Evolutionary conservation across 2,888 invertebrate genomes (phyloP).

Genomic region (Philopedon plagiatum): DNA sequence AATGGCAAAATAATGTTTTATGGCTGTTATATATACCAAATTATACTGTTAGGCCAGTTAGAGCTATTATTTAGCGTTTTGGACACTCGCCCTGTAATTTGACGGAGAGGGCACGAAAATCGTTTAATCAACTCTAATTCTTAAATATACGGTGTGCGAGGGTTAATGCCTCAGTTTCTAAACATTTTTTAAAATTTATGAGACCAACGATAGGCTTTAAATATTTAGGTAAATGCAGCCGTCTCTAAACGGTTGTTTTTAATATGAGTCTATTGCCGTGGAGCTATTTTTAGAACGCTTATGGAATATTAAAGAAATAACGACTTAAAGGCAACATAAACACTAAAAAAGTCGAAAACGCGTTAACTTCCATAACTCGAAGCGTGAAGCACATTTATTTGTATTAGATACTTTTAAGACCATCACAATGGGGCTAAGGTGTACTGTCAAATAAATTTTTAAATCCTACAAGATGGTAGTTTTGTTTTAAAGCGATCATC

Average conservation of each 20-base stretch:
- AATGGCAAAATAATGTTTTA: conserved; percentile 52
- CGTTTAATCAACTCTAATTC: conserved; percentile 48
- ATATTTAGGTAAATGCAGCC: conserved; percentile 16
- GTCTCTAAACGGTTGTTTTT: conserved; percentile 1
- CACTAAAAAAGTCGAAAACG: too few relatives aligned
- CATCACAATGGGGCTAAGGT: too few relatives aligned
- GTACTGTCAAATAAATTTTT: too few relatives aligned
- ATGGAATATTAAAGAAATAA: not conserved
- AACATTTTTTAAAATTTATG: conserved; percentile 46
- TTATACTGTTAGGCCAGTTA: conserved; percentile 45
- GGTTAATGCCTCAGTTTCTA: conserved; percentile 35
- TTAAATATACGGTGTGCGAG: conserved; percentile 44
- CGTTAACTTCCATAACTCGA: too few relatives aligned
- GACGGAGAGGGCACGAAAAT: conserved; percentile 45
- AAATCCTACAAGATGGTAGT: too few relatives aligned
- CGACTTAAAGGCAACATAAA: too few relatives aligned
- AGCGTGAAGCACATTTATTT: too few relatives aligned
- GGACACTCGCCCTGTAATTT: conserved; percentile 50
- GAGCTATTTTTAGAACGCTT: not conserved
- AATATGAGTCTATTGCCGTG: not conserved
- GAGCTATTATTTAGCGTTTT: conserved; percentile 50
- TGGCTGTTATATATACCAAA: conserved; percentile 34
- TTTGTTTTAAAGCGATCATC: too few relatives aligned
- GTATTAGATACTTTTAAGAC: too few relatives aligned
- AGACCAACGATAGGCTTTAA: conserved; percentile 16